A percentile compares a stretch with the other conserved stretches of the same genome.
These are phyloP conservation scores for Drosophila mauritiana DNA, from an alignment of 1,140 invertebrate genomes.

Conservation along the genomic window DNA sequence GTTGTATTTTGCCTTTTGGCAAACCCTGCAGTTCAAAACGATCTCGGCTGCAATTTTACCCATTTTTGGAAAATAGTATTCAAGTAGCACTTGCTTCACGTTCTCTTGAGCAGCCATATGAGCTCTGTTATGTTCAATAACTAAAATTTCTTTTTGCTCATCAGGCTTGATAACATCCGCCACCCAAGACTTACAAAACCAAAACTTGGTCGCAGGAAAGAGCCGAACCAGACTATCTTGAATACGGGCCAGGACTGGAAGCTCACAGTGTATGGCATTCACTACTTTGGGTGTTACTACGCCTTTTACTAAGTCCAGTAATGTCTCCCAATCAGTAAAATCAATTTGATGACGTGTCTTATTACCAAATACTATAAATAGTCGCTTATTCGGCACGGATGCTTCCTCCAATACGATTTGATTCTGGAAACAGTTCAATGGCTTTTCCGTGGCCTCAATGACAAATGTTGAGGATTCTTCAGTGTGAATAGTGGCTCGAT, in stretches of 20 bases:
- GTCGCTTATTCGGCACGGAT: conserved; percentile 11
- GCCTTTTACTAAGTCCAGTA: neutral
- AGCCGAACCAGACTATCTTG: neutral
- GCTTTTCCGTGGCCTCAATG: too few species aligned
- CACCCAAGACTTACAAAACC: neutral
- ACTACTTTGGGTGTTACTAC: conserved; percentile 1
- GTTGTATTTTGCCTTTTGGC: conserved; percentile 11
- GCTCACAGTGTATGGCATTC: conserved; percentile 1
- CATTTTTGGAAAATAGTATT: conserved; percentile 44
- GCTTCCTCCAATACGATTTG: too few species aligned
- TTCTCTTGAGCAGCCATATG: conserved; percentile 38
- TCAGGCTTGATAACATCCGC: neutral
- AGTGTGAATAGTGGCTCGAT: conserved; percentile 4
- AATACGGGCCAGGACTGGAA: conserved; percentile 2
- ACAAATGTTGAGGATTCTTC: neutral
- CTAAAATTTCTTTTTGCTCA: neutral
- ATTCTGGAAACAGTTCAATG: too few species aligned
- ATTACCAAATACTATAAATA: conserved; percentile 5
- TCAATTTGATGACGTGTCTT: neutral
- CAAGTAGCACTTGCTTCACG: conserved; percentile 13
- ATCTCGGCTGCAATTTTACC: conserved; percentile 7
- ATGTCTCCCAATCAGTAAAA: neutral
- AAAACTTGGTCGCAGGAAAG: neutral
- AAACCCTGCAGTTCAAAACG: conserved; percentile 6
- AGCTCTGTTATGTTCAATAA: conserved; percentile 5